Conservation (phyloP, 2,888 invertebrate species). For the Drepana falcataria region DNA sequence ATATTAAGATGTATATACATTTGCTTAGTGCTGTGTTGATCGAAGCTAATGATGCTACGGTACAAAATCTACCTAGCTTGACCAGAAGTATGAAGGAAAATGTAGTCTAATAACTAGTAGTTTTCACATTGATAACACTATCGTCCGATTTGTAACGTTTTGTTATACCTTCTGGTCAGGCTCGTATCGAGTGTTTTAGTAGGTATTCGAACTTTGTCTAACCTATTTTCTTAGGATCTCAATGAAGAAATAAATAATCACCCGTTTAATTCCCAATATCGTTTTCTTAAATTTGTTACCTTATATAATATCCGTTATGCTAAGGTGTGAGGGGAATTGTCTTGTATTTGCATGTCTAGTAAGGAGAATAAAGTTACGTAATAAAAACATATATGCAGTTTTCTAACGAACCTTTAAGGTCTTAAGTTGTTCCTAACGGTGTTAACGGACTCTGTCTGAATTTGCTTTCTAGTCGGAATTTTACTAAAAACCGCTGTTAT, state of each 20-base stretch:
- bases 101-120: too few relatives aligned
- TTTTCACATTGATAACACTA: too few relatives aligned
- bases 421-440: not conserved
- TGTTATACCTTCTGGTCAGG: too few relatives aligned
- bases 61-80: too few relatives aligned
- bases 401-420: conserved; percentile 10
- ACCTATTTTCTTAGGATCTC: conserved; percentile 42
- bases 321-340: conserved; percentile 43
- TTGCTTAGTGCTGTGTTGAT: not conserved
- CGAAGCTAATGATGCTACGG: not conserved
- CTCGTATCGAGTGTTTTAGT: conserved; percentile 14
- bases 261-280: not conserved
- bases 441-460: too few relatives aligned
- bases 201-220: conserved; percentile 39
- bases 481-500: too few relatives aligned
- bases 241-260: conserved; percentile 8
- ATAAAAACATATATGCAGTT: conserved; percentile 33
- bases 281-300: conserved; percentile 54
- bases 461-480: too few relatives aligned
- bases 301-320: conserved; percentile 39
- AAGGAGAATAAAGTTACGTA: conserved; percentile 73
- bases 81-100: too few relatives aligned
- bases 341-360: conserved; percentile 73
- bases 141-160: too few relatives aligned
- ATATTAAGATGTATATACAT: not conserved